Evolutionary conservation across 1,140 invertebrate species (phyloP), one percentile per base, ranked within the genome.

Genomic region (Drepana arcuata): DNA sequence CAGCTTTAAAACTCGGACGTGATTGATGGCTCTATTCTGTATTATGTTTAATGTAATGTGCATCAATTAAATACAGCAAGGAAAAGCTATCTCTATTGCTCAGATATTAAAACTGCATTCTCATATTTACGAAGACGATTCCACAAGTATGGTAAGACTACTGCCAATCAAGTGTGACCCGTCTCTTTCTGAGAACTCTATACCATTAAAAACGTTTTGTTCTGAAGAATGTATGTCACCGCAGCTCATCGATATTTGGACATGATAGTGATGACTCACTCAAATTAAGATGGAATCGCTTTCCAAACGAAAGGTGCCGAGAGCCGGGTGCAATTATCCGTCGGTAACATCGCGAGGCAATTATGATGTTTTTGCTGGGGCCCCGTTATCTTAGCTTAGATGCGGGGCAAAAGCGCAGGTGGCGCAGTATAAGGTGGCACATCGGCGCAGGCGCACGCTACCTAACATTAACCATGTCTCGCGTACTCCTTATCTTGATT

Each of bases 301-400:
- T 80, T 80, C 75, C 71, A 75, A 75, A 67, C 59, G 75, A 80
- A 80, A 80, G 75, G 75, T 73, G 74, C 47, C 55, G 66, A 68
- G 67, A 70, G 61, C 62, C 59, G 48, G 54, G 51, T 61, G 69
- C 68, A 74, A 79, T 79, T 72, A 75, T 56, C 52, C 59, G 38
- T 42, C 51, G 53, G 54, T 43, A 49, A 50, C 48, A 57, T 54
- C 50, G 55, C 47, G 54, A 58, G 60, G 70, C 70, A 71, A 71
- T 80, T 73, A 80, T 60, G 62, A 75, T 75, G 65, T 78, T 78
- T 80, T 80, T 78, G 71, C 75, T 49, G 44, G 57, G 65, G 69
- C 56, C 64, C 75, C 75, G 75, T 81, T 81, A 81, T 54, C 49
- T 69, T 46, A 58, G 64, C 57, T 77, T 74, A 80, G 70, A 66